phyloP scores from a whole-genome alignment of 2,797 vertebrate genomes.

The Gephyroberyx darwinii region DNA sequence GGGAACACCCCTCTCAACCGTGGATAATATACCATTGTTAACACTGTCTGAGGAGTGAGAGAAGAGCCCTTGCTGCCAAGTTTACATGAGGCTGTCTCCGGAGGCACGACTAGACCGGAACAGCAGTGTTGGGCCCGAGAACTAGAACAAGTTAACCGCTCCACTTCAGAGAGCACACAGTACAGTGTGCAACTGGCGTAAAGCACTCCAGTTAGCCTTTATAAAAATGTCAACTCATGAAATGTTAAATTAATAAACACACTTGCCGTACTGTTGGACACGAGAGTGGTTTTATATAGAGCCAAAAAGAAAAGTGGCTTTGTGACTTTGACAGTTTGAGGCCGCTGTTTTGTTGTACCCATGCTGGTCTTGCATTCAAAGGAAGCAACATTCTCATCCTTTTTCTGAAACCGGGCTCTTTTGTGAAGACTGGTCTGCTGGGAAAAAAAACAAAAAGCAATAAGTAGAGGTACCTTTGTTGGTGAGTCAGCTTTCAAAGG shows the following conservation, averaged over 20 bases:
- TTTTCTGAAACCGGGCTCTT: constrained; percentile 48
- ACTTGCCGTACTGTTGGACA: constrained; percentile 32
- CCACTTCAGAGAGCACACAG: constrained; percentile 12
- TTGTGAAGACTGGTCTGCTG: constrained; percentile 46
- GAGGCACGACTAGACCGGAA: constrained; percentile 20
- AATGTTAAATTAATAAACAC: constrained; percentile 62
- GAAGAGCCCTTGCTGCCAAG: not conserved
- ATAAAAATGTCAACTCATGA: constrained; percentile 26
- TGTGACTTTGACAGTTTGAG: constrained; percentile 68
- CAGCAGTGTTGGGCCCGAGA: constrained; percentile 21
- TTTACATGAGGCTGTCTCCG: constrained; percentile 19
- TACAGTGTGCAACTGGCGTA: not conserved
- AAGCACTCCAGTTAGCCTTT: constrained; percentile 19
- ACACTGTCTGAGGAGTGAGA: constrained; percentile 5
- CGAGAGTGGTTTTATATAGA: constrained; percentile 39
- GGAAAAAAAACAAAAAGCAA: constrained; percentile 42
- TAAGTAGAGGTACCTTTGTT: constrained; percentile 28
- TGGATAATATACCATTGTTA: constrained; percentile 7
- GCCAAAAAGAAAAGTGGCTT: constrained; percentile 27
- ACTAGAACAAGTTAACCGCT: constrained; percentile 12
- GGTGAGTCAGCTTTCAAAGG: constrained; percentile 66
- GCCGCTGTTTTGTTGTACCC: constrained; percentile 49
- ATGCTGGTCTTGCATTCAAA: constrained; percentile 59
- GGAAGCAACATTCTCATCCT: constrained; percentile 23
- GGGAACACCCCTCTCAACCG: not conserved